A percentile compares a stretch with the other conserved stretches of the same genome.
phyloP scores from a whole-genome alignment of 1,140 invertebrate genomes.

The Triops longicaudatus region DNA sequence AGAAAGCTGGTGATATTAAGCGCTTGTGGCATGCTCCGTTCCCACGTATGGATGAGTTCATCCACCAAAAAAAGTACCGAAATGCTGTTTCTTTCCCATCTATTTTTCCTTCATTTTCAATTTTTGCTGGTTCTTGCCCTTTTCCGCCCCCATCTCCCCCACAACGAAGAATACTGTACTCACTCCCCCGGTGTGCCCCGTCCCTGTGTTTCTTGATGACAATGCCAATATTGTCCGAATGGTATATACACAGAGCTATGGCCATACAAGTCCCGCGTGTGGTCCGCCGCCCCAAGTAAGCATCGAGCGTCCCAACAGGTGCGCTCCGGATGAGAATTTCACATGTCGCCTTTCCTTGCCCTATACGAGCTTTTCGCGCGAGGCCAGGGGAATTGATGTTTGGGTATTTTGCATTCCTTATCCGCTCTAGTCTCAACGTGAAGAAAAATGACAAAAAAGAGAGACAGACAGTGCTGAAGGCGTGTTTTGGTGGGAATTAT shows the following conservation, averaged over 20 bases:
- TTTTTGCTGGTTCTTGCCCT: too few species aligned
- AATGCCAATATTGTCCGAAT: slow-evolving; percentile 12
- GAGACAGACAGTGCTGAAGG: background rate
- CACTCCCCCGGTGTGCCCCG: background rate
- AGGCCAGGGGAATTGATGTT: background rate
- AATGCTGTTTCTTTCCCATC: background rate
- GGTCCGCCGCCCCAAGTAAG: slow-evolving; percentile 9
- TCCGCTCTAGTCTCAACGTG: background rate
- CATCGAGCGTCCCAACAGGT: slow-evolving; percentile 6
- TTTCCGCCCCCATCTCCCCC: background rate
- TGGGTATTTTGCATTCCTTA: slow-evolving; percentile 10
- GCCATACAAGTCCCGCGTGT: slow-evolving; percentile 5
- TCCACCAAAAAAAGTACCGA: background rate
- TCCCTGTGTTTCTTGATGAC: slow-evolving; percentile 4
- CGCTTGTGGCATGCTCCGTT: slow-evolving; percentile 1
- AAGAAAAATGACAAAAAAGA: background rate
- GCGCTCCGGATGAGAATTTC: slow-evolving; percentile 7
- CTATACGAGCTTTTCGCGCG: background rate
- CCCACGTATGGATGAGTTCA: background rate
- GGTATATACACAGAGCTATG: slow-evolving; percentile 4
- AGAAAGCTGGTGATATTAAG: background rate
- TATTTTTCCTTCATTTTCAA: background rate
- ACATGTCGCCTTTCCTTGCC: slow-evolving; percentile 14
- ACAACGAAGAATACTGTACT: background rate
- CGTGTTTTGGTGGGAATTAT: background rate